A percentile compares a stretch with the other conserved stretches of the same genome.
phyloP scores from a whole-genome alignment of 2,797 vertebrate species.

The Anabacerthia variegaticeps region DNA sequence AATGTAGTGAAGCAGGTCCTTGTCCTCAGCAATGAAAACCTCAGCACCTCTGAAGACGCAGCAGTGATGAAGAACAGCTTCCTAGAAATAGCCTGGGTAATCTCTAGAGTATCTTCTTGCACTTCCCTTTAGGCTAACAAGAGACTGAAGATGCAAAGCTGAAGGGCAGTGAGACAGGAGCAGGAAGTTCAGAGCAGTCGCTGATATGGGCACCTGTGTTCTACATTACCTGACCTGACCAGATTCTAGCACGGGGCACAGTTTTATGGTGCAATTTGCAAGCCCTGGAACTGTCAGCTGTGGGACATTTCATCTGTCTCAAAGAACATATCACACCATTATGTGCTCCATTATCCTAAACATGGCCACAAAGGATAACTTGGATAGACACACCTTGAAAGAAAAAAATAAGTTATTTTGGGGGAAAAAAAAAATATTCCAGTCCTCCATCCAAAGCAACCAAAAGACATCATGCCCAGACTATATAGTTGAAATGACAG shows the following conservation, averaged over 20 bases:
- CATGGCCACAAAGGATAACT: background rate
- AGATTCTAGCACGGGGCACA: background rate
- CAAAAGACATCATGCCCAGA: background rate
- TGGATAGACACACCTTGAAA: background rate
- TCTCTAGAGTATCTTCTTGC: accelerated
- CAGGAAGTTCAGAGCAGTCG: background rate
- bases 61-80: background rate
- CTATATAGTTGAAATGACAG: background rate
- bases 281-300: background rate
- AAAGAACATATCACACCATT: background rate
- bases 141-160: background rate
- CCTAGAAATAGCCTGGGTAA: background rate
- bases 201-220: accelerated
- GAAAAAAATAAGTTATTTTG: background rate
- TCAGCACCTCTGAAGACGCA: background rate
- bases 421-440: background rate
- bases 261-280: background rate
- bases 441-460: background rate
- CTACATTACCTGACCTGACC: background rate
- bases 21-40: background rate
- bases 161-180: background rate
- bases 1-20: background rate
- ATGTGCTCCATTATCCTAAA: background rate
- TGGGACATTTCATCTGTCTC: background rate
- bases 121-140: background rate